These are phyloP conservation scores for Leucoptera coffeella DNA, from an alignment of 2,888 invertebrate genomes.

Conservation along the genomic window DNA sequence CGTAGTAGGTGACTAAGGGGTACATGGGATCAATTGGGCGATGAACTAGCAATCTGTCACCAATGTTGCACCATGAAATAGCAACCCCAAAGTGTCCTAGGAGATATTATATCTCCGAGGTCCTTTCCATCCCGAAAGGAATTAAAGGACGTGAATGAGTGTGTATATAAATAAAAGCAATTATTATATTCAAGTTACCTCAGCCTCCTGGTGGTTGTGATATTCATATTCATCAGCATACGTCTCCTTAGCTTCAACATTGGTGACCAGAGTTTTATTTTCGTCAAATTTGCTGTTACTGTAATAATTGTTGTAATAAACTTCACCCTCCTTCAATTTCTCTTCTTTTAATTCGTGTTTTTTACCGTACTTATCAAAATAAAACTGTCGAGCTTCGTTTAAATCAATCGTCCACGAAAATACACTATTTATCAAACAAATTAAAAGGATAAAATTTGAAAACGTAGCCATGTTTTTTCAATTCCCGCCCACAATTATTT, in stretches of 20 bases:
- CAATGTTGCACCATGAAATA: no score
- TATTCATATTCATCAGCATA: conserved; percentile 20
- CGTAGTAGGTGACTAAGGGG: no score
- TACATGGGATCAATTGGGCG: no score
- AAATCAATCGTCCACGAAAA: conserved; percentile 30
- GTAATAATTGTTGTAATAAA: conserved; percentile 10
- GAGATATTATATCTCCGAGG: no score
- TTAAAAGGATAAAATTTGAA: no score
- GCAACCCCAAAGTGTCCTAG: no score
- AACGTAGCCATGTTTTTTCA: no score
- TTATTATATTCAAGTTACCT: conserved; percentile 15
- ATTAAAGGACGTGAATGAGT: no score
- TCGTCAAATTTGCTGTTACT: conserved; percentile 1
- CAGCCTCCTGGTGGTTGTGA: conserved; percentile 23
- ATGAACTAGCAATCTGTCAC: no score
- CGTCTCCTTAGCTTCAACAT: conserved; percentile 8
- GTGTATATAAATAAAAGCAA: not conserved
- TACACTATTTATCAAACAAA: not conserved
- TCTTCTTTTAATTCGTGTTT: conserved; percentile 7
- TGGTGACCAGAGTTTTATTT: not conserved
- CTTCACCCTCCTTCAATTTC: conserved; percentile 5
- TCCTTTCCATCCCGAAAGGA: no score
- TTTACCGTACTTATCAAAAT: conserved; percentile 16
- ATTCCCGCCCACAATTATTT: no score
- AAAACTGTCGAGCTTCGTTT: conserved; percentile 20